phyloP scores from a whole-genome alignment of 37 sponge, comb jelly and placozoan genomes.

The Oopsacas minuta region DNA sequence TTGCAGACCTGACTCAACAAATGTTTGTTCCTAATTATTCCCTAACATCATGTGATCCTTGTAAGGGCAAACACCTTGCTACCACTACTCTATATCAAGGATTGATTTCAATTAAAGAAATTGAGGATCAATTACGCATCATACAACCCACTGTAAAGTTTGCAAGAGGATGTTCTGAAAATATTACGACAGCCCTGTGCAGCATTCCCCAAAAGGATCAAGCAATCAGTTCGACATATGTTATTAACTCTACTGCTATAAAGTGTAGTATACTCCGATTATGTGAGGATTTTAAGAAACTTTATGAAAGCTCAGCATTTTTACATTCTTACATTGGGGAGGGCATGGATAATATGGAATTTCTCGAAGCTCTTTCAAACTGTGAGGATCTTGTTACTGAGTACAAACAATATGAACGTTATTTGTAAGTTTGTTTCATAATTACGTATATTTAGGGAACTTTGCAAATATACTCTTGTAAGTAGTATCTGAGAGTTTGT shows the following conservation, averaged over 20 bases:
- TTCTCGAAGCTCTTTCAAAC: constrained; percentile 97
- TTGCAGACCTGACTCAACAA: constrained; percentile 96
- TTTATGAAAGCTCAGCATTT: constrained; percentile 99
- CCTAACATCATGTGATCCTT: constrained; percentile 99
- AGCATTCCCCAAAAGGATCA: constrained; percentile 91
- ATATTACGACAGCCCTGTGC: constrained; percentile 98
- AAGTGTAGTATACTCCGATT: constrained; percentile 97
- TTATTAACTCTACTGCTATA: constrained; percentile 99
- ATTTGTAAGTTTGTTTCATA: background rate
- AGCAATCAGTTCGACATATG: constrained; percentile 95
- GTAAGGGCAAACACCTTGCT: constrained; percentile 93
- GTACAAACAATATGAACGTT: constrained; percentile 78
- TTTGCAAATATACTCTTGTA: no score
- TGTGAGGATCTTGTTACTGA: constrained; percentile 96
- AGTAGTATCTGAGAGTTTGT: no score
- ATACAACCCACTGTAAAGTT: constrained; percentile 96
- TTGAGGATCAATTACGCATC: constrained; percentile 92
- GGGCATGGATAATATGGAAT: constrained; percentile 88
- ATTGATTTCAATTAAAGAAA: constrained; percentile 97
- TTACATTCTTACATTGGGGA: constrained; percentile 95
- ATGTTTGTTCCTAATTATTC: constrained; percentile 99
- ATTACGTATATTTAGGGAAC: no score
- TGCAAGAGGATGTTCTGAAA: constrained; percentile 90
- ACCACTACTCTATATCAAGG: constrained; percentile 98
- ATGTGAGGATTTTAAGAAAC: constrained; percentile 98